Percentiles rank a stretch among this genome's conserved stretches.
phyloP scores from a whole-genome alignment of 2,888 invertebrate genomes.

The Drosophila borborema region DNA sequence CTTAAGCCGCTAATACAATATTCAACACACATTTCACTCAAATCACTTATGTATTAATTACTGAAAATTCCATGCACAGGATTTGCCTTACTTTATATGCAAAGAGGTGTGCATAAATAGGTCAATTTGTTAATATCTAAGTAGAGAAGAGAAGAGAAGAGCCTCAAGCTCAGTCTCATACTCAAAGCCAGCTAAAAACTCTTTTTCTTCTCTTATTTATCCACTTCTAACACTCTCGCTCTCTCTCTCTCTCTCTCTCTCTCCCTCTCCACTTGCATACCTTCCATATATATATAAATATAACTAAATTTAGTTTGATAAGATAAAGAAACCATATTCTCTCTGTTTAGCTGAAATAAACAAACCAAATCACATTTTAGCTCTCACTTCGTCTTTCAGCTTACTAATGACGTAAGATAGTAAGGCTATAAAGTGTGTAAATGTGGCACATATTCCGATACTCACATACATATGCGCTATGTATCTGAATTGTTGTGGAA shows the following conservation, averaged over 20 bases:
- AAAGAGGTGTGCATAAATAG: neutral
- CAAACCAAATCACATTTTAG: no score
- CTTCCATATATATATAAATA: neutral
- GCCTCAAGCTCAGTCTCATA: no score
- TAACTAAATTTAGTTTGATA: neutral
- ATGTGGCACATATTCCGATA: neutral
- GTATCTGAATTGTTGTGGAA: slow-evolving; percentile 7
- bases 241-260: neutral
- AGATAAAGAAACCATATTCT: neutral
- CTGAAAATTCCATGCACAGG: neutral
- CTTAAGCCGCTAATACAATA: slow-evolving; percentile 7
- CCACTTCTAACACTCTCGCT: neutral
- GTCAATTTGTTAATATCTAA: no score
- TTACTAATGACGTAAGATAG: neutral
- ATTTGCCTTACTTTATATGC: neutral
- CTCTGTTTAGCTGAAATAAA: neutral
- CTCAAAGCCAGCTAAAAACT: no score
- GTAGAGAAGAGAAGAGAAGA: no score
- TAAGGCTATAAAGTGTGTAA: neutral
- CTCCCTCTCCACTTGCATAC: neutral
- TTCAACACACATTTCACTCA: neutral
- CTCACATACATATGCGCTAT: neutral
- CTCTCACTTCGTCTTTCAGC: no score
- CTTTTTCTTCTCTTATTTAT: no score
- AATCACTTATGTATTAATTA: slow-evolving; percentile 13